Evolutionary conservation across 2,797 vertebrate genomes (phyloP), one percentile per base, ranked within the genome.

Genomic region (Hyperoplus immaculatus): DNA sequence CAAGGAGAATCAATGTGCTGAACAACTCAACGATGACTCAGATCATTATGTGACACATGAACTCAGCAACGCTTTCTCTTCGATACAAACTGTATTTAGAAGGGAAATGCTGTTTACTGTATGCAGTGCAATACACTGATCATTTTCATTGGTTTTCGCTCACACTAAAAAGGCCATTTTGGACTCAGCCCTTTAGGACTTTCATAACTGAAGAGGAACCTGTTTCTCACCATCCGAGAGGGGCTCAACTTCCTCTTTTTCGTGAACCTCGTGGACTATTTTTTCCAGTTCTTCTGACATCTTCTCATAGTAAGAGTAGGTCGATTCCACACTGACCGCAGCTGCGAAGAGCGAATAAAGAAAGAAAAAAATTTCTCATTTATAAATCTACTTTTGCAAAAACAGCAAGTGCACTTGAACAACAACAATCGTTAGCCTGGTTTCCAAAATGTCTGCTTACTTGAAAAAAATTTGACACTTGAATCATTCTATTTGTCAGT

Each of bases 281-380:
- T 83, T 93, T 54, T 96, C 90, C 1, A 96, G 85, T 88, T 96
- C 96, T 51, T 95, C 92, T 0, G 96, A 93, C 54, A 96, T 91
- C 4, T 84, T 95, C 0, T 96, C 83, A 53, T 96, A 97, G 87
- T 95, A 97, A 0, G 82, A 82, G 0, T 91, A 81, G 0, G 88
- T 94, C 0, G 92, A 82, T 60, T 92, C 88, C 5, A 95, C 93
- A 2, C 83, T 92, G 53, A 89, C 29, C 3, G 93, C 85, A 50
- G 80, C 95, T 84, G 74, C 65, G 81, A 66, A 63, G 0, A 29
- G 29, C 29, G 29, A 29, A 29, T 3, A 29, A 29, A 29, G 29
- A 29, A 29, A 29, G 29, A 29, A 29, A 29, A 29, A 29, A 29
- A 0, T 3, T 29, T 29, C 29, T 29, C 29, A 29, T 53, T 78